Evolutionary conservation across 2,113 vertebrate genomes (phyloP).

Genomic region (Caracal caracal): DNA sequence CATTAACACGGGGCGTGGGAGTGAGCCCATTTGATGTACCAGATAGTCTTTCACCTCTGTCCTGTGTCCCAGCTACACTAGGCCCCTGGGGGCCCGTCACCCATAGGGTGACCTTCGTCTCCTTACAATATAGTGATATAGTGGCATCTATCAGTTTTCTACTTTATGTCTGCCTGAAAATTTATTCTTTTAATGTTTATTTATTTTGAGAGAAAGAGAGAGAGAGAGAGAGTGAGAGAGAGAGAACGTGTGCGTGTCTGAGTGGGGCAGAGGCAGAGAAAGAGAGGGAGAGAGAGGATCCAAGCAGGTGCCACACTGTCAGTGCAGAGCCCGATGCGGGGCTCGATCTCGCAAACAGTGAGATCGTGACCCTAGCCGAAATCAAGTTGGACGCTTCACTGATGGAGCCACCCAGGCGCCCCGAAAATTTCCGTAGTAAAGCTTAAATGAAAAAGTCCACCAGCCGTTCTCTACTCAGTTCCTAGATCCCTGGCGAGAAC

Average conservation of each 20-base stretch:
- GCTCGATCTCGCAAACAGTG: no score
- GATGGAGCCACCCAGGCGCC: no score
- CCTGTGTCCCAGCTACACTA: not conserved
- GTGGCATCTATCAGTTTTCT: not conserved
- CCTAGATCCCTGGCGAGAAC: conserved; percentile 92
- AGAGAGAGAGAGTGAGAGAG: no score
- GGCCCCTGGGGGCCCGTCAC: rapidly evolving
- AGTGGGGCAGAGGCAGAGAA: no score
- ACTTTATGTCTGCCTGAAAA: not conserved
- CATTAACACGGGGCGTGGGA: not conserved
- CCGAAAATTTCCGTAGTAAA: not conserved
- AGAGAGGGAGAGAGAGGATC: no score
- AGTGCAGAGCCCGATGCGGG: no score
- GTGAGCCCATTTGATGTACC: not conserved
- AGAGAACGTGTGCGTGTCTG: rapidly evolving
- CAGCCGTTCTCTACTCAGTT: conserved; percentile 89
- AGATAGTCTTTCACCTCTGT: not conserved
- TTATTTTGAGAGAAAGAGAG: no score
- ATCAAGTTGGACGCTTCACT: no score
- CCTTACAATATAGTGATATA: rapidly evolving
- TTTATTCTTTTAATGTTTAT: no score
- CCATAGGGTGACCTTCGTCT: not conserved
- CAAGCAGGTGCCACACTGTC: no score
- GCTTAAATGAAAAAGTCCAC: conserved; percentile 76
- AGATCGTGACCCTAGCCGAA: no score